These are phyloP conservation scores for Drosophila saltans DNA, from an alignment of 1,140 invertebrate genomes.

Conservation along the genomic window DNA sequence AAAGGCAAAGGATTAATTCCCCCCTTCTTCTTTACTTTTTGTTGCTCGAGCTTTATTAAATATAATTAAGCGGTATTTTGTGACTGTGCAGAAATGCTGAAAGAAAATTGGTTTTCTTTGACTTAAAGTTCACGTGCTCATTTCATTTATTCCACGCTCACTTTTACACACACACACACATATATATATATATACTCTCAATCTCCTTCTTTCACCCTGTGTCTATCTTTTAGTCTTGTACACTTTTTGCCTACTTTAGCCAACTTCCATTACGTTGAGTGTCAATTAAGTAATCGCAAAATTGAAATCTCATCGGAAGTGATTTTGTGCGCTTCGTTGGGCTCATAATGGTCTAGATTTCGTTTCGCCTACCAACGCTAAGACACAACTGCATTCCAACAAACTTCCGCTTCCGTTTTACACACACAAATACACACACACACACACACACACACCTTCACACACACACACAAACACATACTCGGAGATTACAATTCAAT, in stretches of 20 bases:
- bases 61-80: constrained; percentile 9
- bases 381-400: constrained; percentile 66
- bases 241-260: constrained; percentile 28
- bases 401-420: constrained; percentile 73
- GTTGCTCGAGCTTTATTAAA: constrained; percentile 2
- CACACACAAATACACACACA: constrained; percentile 28
- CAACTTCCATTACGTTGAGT: constrained; percentile 75
- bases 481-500: constrained; percentile 52
- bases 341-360: constrained; percentile 52
- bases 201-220: background rate
- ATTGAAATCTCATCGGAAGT: constrained; percentile 80
- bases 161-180: background rate
- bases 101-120: constrained; percentile 10
- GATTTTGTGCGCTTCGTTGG: constrained; percentile 71
- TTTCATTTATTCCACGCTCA: background rate
- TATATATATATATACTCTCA: too few relatives aligned
- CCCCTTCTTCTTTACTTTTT: background rate
- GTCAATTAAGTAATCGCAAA: constrained; percentile 79
- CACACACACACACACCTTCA: background rate
- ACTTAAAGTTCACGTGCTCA: constrained; percentile 3
- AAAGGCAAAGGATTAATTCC: constrained; percentile 4
- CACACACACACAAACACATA: too few relatives aligned
- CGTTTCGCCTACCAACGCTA: constrained; percentile 32
- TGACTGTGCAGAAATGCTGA: constrained; percentile 1
- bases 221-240: constrained; percentile 1